Percentiles rank a stretch among this genome's conserved stretches.
Evolutionary conservation across 2,113 vertebrate species (phyloP).

Genomic region (Mohoua ochrocephala): DNA sequence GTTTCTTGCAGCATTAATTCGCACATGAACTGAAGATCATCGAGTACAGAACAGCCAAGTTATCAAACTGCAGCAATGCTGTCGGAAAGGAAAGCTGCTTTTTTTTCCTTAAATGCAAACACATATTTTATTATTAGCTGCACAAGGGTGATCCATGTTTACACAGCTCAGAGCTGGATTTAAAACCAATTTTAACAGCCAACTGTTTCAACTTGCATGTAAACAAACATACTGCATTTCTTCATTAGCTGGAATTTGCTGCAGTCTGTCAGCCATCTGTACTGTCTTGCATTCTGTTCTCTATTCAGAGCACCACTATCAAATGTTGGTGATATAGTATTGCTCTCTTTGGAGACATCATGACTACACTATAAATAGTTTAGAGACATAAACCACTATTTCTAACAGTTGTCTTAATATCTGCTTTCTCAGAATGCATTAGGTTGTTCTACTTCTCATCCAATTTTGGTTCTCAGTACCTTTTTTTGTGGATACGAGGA

Average conservation of each 20-base stretch:
- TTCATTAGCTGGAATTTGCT: conserved; percentile 67
- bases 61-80: conserved; percentile 46
- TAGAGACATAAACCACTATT: conserved; percentile 24
- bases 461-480: not conserved
- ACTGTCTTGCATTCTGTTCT: conserved; percentile 58
- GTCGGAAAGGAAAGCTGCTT: not conserved
- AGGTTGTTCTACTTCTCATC: not conserved
- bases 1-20: conserved; percentile 57
- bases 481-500: not conserved
- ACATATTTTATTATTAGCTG: conserved; percentile 47
- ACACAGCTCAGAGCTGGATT: conserved; percentile 57
- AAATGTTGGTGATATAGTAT: conserved; percentile 53
- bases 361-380: conserved; percentile 52
- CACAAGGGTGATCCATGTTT: conserved; percentile 47
- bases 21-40: conserved; percentile 16
- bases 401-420: conserved; percentile 53
- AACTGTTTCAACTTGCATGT: conserved; percentile 46
- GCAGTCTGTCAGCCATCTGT: conserved; percentile 67
- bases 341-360: conserved; percentile 61
- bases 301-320: conserved; percentile 42
- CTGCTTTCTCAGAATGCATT: conserved; percentile 35
- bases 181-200: conserved; percentile 40
- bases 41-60: conserved; percentile 23
- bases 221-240: conserved; percentile 66
- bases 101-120: not conserved